Conservation (phyloP, 2,888 invertebrate genomes). For the Mesorhabditis spiculigera region DNA sequence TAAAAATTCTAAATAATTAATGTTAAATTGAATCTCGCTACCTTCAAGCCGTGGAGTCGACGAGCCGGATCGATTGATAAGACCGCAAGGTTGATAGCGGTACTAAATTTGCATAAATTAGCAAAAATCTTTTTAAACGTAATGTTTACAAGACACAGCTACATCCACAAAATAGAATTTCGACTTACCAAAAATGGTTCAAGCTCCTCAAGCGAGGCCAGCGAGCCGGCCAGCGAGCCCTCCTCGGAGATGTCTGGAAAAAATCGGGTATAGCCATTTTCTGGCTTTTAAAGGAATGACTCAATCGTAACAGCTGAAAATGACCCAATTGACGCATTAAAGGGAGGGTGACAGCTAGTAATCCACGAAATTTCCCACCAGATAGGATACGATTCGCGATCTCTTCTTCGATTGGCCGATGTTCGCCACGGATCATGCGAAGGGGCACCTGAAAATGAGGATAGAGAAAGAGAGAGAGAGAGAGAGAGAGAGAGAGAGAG, state of each 20-base stretch:
- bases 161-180: not conserved
- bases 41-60: conserved; percentile 23
- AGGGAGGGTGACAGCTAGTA: no score
- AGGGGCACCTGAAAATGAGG: conserved; percentile 33
- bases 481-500: no score
- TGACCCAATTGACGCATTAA: no score
- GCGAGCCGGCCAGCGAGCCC: conserved; percentile 50
- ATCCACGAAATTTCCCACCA: not conserved
- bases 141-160: no score
- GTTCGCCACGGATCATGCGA: conserved; percentile 52
- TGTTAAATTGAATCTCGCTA: not conserved
- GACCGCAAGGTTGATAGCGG: not conserved
- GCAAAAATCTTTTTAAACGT: no score
- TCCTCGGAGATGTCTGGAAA: conserved; percentile 56
- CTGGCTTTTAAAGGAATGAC: no score
- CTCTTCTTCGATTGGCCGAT: conserved; percentile 56
- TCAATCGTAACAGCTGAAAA: no score
- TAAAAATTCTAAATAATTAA: no score
- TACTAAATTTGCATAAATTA: not conserved
- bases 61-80: conserved; percentile 13
- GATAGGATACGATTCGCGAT: conserved; percentile 57
- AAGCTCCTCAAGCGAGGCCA: conserved; percentile 48
- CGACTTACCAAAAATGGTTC: conserved; percentile 16
- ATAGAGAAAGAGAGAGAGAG: not conserved
- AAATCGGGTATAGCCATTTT: conserved; percentile 11